phyloP scores from a whole-genome alignment of 2,797 vertebrate species.

The Morelia viridis region DNA sequence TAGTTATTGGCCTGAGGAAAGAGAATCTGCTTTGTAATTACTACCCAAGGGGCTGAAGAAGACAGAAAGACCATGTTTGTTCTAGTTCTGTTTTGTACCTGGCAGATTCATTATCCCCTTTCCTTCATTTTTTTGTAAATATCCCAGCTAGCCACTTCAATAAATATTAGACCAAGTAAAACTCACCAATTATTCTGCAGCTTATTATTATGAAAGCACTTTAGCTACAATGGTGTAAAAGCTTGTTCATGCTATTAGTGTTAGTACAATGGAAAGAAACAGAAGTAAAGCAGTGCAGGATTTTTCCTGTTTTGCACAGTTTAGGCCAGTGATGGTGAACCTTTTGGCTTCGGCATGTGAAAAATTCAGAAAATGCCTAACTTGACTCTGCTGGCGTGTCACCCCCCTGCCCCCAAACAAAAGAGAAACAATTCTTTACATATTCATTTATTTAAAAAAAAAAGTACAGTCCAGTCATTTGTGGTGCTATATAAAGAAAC shows the following conservation, averaged over 20 bases:
- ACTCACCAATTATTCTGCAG: neutral
- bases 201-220: neutral
- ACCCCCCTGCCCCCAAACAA: no score
- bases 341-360: no score
- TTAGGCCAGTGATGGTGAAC: neutral
- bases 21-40: neutral
- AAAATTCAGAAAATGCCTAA: no score
- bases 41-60: neutral
- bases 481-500: no score
- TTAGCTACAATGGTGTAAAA: neutral
- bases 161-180: neutral
- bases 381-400: no score
- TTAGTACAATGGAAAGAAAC: neutral
- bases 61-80: neutral
- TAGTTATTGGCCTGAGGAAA: neutral
- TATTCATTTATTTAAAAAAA: no score
- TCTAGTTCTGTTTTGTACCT: neutral
- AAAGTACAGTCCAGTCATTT: no score
- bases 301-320: neutral
- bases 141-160: neutral
- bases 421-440: no score
- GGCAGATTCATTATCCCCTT: neutral
- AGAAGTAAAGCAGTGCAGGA: neutral
- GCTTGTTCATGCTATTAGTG: neutral
- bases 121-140: neutral